Evolutionary conservation across 2,113 vertebrate genomes (phyloP), one percentile per base, ranked within the genome.

Genomic region (Pyxicephalus adspersus): DNA sequence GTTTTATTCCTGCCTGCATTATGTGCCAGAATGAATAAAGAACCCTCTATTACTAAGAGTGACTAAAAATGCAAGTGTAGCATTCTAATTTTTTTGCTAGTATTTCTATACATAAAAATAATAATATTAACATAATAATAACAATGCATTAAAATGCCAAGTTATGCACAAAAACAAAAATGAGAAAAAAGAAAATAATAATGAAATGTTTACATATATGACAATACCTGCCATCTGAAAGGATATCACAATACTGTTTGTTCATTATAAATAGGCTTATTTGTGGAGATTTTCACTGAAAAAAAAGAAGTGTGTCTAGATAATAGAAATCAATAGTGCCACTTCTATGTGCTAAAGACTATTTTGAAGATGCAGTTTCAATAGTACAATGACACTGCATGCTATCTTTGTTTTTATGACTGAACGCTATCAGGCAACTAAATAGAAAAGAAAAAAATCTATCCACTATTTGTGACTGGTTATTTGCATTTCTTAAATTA

Each of bases 241-340:
- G 11, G 15, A 45, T 45, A 15, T 45, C 8, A 45, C 2, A 1
- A 45, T 34, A 34, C 31, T 34, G 31, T 6, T 34, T 72, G 57
- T 18, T 54, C 75, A 34, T 71, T 22, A 51, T 45, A 80, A 80
- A 61, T 18, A 51, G 38, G n/a, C 28, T 5, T 31, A 22, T 78
- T 72, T 61, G 20, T 63, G 68, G 55, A 80, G 38, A 64, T 23
- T 80, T 78, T 34, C 38, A 52, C 26, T 29, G 38, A 45, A 52
- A 57, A 64, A 70, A 28, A 63, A 67, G 2, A 38, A 58, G 52
- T 58, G 7, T 78, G 34, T 72, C 57, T 72, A 54, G 55, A 80
- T 80, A 80, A 80, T 64, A 80, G 68, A 81, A 81, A 81, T 80
- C 67, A 38, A 72, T 80, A 80, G 25, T 9, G 22, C 55, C 26